Conservation (phyloP, 2,113 vertebrate genomes). For the Typhlomys cinereus region DNA sequence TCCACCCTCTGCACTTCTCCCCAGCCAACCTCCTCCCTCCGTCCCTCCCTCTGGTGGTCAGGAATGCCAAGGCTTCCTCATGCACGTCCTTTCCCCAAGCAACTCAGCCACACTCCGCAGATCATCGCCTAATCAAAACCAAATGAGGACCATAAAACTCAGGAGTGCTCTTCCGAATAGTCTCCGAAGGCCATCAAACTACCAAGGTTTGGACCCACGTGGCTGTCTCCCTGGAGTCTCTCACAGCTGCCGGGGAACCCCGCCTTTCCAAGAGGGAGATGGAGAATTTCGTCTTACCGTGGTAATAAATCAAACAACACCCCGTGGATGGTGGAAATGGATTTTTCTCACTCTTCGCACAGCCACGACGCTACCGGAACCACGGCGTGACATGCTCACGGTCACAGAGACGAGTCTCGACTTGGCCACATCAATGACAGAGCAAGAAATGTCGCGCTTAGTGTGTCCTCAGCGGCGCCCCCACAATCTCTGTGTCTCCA, state of each 20-base stretch:
- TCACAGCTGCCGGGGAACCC: slow-evolving; percentile 65
- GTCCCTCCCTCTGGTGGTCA: background rate
- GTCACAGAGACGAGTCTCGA: slow-evolving; percentile 15
- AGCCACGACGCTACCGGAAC: background rate
- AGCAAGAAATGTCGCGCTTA: background rate
- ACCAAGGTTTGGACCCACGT: slow-evolving; percentile 46
- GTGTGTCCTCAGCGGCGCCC: accelerated
- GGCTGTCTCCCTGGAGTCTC: slow-evolving; percentile 44
- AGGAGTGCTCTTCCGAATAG: background rate
- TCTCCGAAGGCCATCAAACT: slow-evolving; percentile 79
- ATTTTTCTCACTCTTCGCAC: slow-evolving; percentile 77
- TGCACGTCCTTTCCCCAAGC: background rate
- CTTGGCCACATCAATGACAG: slow-evolving; percentile 9
- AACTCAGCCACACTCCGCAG: accelerated
- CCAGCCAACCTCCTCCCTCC: too few species aligned
- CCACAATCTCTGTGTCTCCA: accelerated
- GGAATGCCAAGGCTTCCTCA: background rate
- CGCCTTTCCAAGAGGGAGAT: slow-evolving; percentile 66
- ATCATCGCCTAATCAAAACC: slow-evolving; percentile 41
- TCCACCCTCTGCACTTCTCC: too few species aligned
- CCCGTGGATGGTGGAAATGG: slow-evolving; percentile 80
- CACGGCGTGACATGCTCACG: accelerated
- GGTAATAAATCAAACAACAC: slow-evolving; percentile 82
- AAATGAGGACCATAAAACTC: background rate
- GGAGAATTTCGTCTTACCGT: slow-evolving; percentile 76